Evolutionary conservation across 1,140 invertebrate genomes (phyloP), one percentile per base, ranked within the genome.

Genomic region (Pomacea maculata): DNA sequence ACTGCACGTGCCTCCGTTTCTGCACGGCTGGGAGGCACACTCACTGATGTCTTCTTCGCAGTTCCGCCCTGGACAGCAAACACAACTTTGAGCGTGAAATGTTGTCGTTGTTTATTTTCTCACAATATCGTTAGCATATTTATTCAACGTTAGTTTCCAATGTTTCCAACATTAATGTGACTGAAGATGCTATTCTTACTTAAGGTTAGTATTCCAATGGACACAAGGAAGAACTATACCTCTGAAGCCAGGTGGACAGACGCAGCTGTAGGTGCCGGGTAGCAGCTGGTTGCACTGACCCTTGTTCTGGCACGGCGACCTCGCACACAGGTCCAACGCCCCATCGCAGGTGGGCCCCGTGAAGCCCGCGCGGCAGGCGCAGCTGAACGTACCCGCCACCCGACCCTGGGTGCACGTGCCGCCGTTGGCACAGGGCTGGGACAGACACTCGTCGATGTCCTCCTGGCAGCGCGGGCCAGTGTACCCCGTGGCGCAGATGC

Each of bases 21-120:
- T 79, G 81, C 89, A 90, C 6, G 88, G 88, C 55, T 83, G 82
- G 12, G 85, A 83, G 45, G 64, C 75, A 80, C 89, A 90, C 65
- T 87, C 83, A 70, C 88, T 81, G n/a, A 95, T 92, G 86, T 95
- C 94, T 1, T 93, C 91, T 55, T 96, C 95, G 92, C 97, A 98
- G 84, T 95, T 95, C 34, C 90, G 81, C 17, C 97, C 77, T 78
- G 63, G 57, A 55, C 11, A 61, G 15, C 11, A 8, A 61, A 61
- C 57, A 17, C 34, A 45, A 45, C 34, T 45, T 6, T 45, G 34
- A 45, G 34, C 34, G 34, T 45, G 34, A 6, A 45, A 45, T 45
- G 2, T 45, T 45, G 34, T 45, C 1, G 34, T 45, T 45, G 34
- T 45, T 45, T 1, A 45, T 45, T 45, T 45, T 2, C 34, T 45